phyloP scores from a whole-genome alignment of 2,113 vertebrate species.

The Sus scrofa region DNA sequence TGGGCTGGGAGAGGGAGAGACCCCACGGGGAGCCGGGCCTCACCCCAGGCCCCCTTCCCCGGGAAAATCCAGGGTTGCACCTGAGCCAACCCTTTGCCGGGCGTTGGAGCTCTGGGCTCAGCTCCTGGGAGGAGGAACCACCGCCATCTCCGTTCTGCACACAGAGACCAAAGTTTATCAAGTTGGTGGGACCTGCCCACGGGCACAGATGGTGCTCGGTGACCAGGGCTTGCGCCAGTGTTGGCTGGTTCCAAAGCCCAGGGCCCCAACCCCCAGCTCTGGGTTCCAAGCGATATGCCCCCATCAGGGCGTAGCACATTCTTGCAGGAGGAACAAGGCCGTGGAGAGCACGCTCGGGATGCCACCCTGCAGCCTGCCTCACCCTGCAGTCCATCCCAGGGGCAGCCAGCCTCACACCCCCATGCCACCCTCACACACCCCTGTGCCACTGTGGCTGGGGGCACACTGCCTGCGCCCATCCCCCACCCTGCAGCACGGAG shows the following conservation, averaged over 20 bases:
- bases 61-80: no score
- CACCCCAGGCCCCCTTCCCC: fast-evolving
- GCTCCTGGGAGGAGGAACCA: not conserved
- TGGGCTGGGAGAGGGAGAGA: not conserved
- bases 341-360: fast-evolving
- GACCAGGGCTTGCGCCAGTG: fast-evolving
- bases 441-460: not conserved
- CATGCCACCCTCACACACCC: no score
- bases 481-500: not conserved
- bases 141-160: fast-evolving
- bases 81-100: not conserved
- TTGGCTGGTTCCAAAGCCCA: not conserved
- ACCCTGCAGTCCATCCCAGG: fast-evolving
- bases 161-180: not conserved
- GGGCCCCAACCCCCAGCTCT: not conserved
- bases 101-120: not conserved
- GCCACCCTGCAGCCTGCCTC: not conserved
- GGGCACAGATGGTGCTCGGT: fast-evolving
- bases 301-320: fast-evolving
- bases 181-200: not conserved
- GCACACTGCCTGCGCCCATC: not conserved
- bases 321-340: fast-evolving
- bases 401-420: fast-evolving
- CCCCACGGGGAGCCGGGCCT: not conserved
- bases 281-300: fast-evolving